These are phyloP conservation scores for Sminthurinus aureus DNA, from an alignment of 2,888 invertebrate genomes.

Conservation along the genomic window DNA sequence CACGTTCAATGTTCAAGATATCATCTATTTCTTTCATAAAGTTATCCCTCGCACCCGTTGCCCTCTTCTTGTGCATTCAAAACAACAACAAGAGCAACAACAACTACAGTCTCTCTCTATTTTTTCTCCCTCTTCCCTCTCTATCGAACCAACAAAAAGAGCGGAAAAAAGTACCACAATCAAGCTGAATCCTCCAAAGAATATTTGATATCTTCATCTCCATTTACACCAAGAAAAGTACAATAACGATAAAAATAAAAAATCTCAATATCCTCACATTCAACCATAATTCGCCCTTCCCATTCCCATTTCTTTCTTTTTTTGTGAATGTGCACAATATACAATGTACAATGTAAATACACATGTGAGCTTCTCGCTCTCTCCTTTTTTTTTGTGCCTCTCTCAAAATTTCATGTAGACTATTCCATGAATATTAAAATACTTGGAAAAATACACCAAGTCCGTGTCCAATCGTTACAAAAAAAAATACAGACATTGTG, in stretches of 20 bases:
- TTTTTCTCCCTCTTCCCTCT: conserved; percentile 4
- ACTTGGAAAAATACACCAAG: no score
- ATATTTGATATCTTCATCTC: conserved; percentile 16
- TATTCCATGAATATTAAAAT: no score
- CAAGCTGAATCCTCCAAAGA: conserved; percentile 2
- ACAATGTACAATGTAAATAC: background rate
- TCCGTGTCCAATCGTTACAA: no score
- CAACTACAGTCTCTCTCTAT: background rate
- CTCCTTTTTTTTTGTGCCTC: background rate
- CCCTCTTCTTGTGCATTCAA: background rate
- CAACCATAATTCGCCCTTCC: background rate
- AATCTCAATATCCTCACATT: background rate
- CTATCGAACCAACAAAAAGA: background rate
- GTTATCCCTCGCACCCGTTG: conserved; percentile 30
- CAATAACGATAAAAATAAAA: background rate
- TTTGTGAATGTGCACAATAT: background rate
- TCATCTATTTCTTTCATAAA: conserved; percentile 25
- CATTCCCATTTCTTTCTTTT: background rate
- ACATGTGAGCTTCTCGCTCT: background rate
- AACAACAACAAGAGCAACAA: background rate
- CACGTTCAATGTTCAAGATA: background rate
- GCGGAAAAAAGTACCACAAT: conserved; percentile 11
- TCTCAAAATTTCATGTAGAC: no score
- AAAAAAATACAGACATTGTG: no score
- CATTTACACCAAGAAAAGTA: no score